Conservation (phyloP, 2,888 invertebrate genomes). For the Leptinotarsa tumamoca region DNA sequence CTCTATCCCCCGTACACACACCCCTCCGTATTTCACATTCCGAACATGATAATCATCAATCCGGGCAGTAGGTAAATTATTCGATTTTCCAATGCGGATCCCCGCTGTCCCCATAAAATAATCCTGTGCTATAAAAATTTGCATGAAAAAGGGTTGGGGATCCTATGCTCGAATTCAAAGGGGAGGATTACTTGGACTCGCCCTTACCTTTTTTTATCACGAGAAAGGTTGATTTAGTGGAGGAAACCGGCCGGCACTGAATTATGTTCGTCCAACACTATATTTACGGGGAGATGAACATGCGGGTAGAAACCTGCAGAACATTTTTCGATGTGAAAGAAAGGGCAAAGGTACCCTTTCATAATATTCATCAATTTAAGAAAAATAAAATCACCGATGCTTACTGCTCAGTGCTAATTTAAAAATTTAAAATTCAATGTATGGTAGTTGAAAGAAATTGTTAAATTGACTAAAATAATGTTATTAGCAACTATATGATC, state of each 20-base stretch:
- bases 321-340: too few species aligned
- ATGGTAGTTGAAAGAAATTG: too few species aligned
- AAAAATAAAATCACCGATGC: too few species aligned
- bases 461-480: too few species aligned
- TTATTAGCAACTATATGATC: too few species aligned
- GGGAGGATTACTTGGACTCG: conserved; percentile 12
- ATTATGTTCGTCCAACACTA: conserved; percentile 28
- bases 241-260: conserved; percentile 16
- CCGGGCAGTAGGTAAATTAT: background rate
- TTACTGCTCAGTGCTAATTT: too few species aligned
- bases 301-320: too few species aligned
- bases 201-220: conserved; percentile 28
- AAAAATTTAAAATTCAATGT: too few species aligned
- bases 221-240: conserved; percentile 28
- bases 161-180: conserved; percentile 1
- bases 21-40: background rate
- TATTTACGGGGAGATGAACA: background rate
- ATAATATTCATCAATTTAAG: too few species aligned
- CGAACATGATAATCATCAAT: conserved; percentile 1
- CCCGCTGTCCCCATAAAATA: conserved; percentile 9
- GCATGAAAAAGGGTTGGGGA: conserved; percentile 21
- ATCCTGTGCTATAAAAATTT: conserved; percentile 22
- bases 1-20: background rate
- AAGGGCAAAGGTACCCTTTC: too few species aligned
- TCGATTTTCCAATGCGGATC: conserved; percentile 1